A percentile compares a stretch with the other conserved stretches of the same genome.
These are phyloP conservation scores for Microchrysa polita DNA, from an alignment of 2,888 invertebrate species.

Conservation along the genomic window DNA sequence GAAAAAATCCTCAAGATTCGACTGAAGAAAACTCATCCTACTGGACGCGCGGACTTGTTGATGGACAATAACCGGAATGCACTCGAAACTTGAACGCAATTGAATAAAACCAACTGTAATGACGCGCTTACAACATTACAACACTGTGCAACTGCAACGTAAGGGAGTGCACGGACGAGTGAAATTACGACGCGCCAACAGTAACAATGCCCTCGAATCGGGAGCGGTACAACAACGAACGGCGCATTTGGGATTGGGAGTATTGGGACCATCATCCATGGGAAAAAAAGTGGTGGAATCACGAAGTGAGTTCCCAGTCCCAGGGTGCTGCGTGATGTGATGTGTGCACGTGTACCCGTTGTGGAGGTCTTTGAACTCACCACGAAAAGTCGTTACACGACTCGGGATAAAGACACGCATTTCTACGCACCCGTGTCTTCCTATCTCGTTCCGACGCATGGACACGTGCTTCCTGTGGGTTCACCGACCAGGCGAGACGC, in stretches of 20 bases:
- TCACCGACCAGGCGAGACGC: too few species aligned
- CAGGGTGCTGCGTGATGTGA: background rate
- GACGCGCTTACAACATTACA: constrained; percentile 18
- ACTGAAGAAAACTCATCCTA: too few species aligned
- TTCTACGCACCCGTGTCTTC: background rate
- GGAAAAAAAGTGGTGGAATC: constrained; percentile 11
- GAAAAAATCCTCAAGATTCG: too few species aligned
- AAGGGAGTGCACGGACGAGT: constrained; percentile 28
- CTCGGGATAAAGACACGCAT: constrained; percentile 10
- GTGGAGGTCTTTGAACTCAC: constrained; percentile 41
- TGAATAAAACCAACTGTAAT: background rate
- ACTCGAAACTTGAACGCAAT: background rate
- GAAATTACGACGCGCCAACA: background rate
- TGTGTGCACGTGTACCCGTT: constrained; percentile 38
- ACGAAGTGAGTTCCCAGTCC: constrained; percentile 1
- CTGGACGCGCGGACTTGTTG: background rate
- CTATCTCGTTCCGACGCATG: constrained; percentile 31
- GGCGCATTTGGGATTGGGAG: constrained; percentile 11
- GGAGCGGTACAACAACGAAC: background rate
- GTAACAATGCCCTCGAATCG: constrained; percentile 5
- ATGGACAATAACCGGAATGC: background rate
- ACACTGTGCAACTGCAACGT: constrained; percentile 31
- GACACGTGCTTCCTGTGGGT: constrained; percentile 25
- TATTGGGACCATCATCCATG: too few species aligned
- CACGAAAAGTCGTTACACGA: background rate